A percentile compares a stretch with the other conserved stretches of the same genome.
Conservation (phyloP, 2,888 invertebrate genomes). For the Glaucopsyche alexis region DNA sequence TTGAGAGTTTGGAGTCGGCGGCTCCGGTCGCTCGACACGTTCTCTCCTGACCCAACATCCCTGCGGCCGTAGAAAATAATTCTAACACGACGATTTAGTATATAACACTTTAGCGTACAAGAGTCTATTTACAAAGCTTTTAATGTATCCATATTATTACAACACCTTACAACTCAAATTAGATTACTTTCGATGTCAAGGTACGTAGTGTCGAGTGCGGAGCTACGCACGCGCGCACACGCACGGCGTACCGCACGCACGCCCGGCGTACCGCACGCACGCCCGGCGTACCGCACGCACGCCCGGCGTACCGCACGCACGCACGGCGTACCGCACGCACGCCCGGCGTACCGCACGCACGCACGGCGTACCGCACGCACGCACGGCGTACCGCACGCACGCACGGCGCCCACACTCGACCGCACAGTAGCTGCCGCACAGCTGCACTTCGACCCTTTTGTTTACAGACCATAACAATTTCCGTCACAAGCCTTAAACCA, state of each 20-base stretch:
- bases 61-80: conserved; percentile 21
- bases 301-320: background rate
- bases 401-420: background rate
- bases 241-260: background rate
- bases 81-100: conserved; percentile 22
- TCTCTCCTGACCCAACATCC: background rate
- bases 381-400: background rate
- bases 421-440: conserved; percentile 1
- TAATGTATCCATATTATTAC: conserved; percentile 1
- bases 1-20: background rate
- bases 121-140: conserved; percentile 28
- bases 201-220: conserved; percentile 5
- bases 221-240: background rate
- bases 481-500: background rate
- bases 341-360: background rate
- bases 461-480: background rate
- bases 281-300: background rate
- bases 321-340: background rate
- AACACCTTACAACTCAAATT: conserved; percentile 5
- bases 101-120: conserved; percentile 20
- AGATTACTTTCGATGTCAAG: conserved; percentile 19
- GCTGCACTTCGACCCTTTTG: background rate
- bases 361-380: background rate
- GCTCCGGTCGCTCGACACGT: background rate
- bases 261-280: too few species aligned